Conservation (phyloP, 2,113 vertebrate genomes). For the Opisthocomus hoazin region DNA sequence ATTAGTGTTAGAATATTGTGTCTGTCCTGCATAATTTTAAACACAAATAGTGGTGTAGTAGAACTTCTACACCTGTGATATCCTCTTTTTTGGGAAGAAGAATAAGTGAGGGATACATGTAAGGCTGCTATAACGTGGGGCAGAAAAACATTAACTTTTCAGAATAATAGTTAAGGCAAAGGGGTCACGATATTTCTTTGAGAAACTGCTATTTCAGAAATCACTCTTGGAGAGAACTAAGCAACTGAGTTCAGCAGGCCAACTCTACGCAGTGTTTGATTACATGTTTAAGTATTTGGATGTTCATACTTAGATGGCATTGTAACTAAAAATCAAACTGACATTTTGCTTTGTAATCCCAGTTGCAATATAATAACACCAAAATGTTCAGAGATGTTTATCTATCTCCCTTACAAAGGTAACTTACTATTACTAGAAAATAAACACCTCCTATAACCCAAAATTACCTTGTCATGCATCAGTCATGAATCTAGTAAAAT, state of each 20-base stretch:
- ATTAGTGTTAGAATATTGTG: neutral
- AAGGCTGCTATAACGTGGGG: neutral
- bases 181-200: neutral
- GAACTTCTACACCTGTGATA: neutral
- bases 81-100: rapidly evolving
- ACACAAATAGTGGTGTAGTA: neutral
- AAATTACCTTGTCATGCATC: neutral
- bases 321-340: neutral
- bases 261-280: neutral
- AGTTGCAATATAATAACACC: neutral
- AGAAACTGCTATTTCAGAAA: neutral
- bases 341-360: neutral
- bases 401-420: neutral
- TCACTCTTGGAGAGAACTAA: neutral
- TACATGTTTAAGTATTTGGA: neutral
- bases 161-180: neutral
- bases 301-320: neutral
- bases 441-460: neutral
- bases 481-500: neutral
- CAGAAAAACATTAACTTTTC: neutral
- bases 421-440: neutral
- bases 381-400: neutral
- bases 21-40: neutral
- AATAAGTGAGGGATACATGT: neutral
- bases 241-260: neutral